phyloP scores from a whole-genome alignment of 2,113 vertebrate species.

The Dicerorhinus sumatrensis region DNA sequence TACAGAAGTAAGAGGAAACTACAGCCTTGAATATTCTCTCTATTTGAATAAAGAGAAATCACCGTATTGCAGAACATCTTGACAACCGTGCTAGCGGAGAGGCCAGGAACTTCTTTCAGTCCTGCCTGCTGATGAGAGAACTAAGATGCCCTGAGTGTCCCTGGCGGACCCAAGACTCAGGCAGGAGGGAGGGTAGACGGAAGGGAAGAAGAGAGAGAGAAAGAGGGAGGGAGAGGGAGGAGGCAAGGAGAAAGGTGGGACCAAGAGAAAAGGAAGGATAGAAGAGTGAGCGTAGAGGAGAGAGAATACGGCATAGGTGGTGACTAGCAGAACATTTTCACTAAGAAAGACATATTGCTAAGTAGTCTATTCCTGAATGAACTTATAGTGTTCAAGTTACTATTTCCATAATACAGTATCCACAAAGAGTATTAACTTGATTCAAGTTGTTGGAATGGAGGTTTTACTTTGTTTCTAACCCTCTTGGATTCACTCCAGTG shows the following conservation, averaged over 20 bases:
- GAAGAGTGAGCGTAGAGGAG: not conserved
- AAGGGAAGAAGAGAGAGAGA: not conserved
- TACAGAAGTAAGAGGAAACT: not conserved
- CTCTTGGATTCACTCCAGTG: not conserved
- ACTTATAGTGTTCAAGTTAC: not conserved
- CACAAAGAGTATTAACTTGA: not conserved
- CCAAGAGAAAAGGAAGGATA: not conserved
- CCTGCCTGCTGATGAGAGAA: not conserved
- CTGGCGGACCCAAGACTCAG: not conserved
- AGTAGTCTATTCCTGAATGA: not conserved
- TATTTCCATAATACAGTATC: not conserved
- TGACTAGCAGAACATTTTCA: not conserved
- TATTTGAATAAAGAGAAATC: slow-evolving; percentile 29
- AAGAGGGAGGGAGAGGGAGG: accelerated
- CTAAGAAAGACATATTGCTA: not conserved
- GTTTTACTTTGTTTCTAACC: slow-evolving; percentile 13
- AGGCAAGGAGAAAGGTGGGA: not conserved
- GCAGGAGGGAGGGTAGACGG: not conserved
- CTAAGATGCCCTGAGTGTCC: not conserved
- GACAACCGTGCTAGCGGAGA: not conserved
- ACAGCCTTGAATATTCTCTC: not conserved
- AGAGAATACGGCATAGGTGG: not conserved
- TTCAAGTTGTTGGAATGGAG: not conserved
- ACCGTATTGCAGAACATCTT: not conserved
- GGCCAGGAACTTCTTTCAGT: not conserved